phyloP scores from a whole-genome alignment of 2,113 vertebrate genomes.

The Andinoacara biseriatus region DNA sequence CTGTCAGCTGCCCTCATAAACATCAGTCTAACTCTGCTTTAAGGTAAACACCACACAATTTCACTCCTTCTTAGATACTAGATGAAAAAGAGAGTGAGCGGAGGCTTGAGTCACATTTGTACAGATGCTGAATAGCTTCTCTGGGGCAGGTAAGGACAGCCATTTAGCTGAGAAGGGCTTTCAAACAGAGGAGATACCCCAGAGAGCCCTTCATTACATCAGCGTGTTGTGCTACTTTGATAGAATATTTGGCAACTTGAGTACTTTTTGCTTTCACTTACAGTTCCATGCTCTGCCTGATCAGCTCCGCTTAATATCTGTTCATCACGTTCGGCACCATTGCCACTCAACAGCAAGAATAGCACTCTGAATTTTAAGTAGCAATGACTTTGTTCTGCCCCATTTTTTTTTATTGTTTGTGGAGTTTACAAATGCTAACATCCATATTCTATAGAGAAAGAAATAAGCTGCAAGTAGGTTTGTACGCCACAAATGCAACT shows the following conservation, averaged over 20 bases:
- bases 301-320: constrained; percentile 22
- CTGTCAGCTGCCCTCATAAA: constrained; percentile 10
- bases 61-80: constrained; percentile 11
- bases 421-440: not conserved
- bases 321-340: constrained; percentile 16
- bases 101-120: constrained; percentile 24
- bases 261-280: constrained; percentile 15
- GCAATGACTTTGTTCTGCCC: not conserved
- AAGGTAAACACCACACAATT: not conserved
- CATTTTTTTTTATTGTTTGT: not conserved
- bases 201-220: constrained; percentile 43
- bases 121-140: constrained; percentile 23
- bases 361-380: constrained; percentile 4
- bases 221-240: constrained; percentile 13
- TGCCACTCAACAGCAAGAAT: not conserved
- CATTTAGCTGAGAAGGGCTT: constrained; percentile 33
- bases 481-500: not conserved
- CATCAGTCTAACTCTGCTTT: not conserved
- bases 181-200: constrained; percentile 25
- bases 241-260: constrained; percentile 25
- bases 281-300: constrained; percentile 15
- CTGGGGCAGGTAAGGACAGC: constrained; percentile 7
- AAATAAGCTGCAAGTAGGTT: not conserved
- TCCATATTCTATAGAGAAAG: not conserved
- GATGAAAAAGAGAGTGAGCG: constrained; percentile 6